These are phyloP conservation scores for Salvelinus fontinalis DNA, from an alignment of 2,113 vertebrate genomes.

Conservation along the genomic window DNA sequence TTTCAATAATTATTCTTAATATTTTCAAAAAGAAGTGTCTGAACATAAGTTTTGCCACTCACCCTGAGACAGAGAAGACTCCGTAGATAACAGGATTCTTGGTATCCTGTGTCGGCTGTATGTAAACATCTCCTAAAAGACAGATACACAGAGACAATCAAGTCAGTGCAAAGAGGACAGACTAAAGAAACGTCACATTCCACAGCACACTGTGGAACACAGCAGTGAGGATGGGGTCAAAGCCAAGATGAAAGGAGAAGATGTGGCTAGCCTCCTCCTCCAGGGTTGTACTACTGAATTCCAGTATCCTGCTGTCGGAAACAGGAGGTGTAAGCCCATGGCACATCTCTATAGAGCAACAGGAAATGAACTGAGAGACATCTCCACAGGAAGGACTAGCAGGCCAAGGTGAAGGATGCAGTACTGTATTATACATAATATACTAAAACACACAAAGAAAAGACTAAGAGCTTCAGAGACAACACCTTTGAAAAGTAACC, in stretches of 20 bases:
- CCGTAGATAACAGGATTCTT: constrained; percentile 96
- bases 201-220: neutral
- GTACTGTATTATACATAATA: neutral
- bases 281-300: constrained; percentile 5
- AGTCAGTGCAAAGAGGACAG: constrained; percentile 29
- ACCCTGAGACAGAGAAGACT: constrained; percentile 94
- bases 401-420: constrained; percentile 9
- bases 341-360: neutral
- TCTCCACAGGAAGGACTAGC: constrained; percentile 11
- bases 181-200: constrained; percentile 30
- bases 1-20: neutral
- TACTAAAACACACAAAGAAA: neutral
- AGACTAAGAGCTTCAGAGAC: neutral
- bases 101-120: constrained; percentile 94
- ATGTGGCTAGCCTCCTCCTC: constrained; percentile 8
- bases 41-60: constrained; percentile 48
- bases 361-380: neutral
- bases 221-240: neutral
- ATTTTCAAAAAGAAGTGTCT: neutral
- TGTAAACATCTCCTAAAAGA: constrained; percentile 90
- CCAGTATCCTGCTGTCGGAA: constrained; percentile 12
- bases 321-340: constrained; percentile 1
- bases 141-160: constrained; percentile 48
- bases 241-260: constrained; percentile 2
- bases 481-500: neutral